Conservation (phyloP, 2,888 invertebrate species). For the Brachylomia viminalis region DNA sequence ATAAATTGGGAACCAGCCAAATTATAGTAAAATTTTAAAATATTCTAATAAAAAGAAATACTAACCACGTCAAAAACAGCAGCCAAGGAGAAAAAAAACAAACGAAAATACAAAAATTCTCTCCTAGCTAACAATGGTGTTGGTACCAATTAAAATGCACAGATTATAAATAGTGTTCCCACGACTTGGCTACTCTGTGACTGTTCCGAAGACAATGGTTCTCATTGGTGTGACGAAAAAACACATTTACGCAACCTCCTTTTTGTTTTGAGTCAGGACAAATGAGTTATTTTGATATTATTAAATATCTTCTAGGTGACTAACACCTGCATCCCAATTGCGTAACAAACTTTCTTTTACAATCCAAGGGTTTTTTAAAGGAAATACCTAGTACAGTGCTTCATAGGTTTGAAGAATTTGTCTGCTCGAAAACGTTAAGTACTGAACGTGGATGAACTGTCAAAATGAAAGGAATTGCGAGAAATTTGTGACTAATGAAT, state of each 20-base stretch:
- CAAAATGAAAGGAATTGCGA: too few species aligned
- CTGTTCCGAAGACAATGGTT: slow-evolving; percentile 62
- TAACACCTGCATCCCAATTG: not conserved
- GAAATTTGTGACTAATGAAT: too few species aligned
- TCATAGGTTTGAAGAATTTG: too few species aligned
- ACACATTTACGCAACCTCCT: slow-evolving; percentile 50
- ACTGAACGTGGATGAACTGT: too few species aligned
- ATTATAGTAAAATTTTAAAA: not conserved
- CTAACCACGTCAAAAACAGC: slow-evolving; percentile 6
- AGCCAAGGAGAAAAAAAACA: not conserved
- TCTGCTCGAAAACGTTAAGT: too few species aligned
- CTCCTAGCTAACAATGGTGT: slow-evolving; percentile 56
- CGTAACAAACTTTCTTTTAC: not conserved
- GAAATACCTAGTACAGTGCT: too few species aligned
- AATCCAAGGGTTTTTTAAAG: too few species aligned
- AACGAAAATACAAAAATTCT: slow-evolving; percentile 38
- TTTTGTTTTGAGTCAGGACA: slow-evolving; percentile 42
- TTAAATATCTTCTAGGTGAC: slow-evolving; percentile 6
- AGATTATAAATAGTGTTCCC: slow-evolving; percentile 61
- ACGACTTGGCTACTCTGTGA: slow-evolving; percentile 53
- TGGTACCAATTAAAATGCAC: slow-evolving; percentile 64
- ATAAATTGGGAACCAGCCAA: not conserved
- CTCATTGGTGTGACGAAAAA: slow-evolving; percentile 63
- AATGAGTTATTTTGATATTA: slow-evolving; percentile 23
- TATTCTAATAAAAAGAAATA: not conserved